These are phyloP conservation scores for Gavia stellata DNA, from an alignment of 2,113 vertebrate species.

Conservation along the genomic window DNA sequence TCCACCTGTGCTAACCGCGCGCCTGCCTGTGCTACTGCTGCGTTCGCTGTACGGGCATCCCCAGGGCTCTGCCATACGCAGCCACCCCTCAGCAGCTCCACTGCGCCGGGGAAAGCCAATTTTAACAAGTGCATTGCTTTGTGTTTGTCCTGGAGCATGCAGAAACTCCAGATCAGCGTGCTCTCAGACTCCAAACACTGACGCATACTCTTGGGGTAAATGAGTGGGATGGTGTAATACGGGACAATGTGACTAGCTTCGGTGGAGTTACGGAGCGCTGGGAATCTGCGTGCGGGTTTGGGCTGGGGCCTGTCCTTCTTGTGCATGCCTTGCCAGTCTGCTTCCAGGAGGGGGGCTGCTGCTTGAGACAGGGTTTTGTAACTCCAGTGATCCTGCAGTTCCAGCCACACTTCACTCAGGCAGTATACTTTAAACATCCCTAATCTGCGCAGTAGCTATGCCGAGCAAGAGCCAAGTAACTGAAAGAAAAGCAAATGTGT, in stretches of 20 bases:
- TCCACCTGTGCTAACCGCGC: too few relatives aligned
- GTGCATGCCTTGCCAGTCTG: not conserved
- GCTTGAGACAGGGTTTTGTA: not conserved
- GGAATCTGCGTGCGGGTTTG: fast-evolving
- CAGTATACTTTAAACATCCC: not conserved
- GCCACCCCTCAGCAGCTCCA: not conserved
- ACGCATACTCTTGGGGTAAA: fast-evolving
- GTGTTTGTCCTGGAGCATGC: not conserved
- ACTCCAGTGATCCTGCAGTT: not conserved
- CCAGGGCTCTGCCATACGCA: not conserved
- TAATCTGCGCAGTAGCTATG: not conserved
- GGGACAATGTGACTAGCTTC: fast-evolving
- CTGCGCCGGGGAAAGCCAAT: fast-evolving
- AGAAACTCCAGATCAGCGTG: not conserved
- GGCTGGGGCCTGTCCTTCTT: not conserved
- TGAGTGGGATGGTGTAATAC: not conserved
- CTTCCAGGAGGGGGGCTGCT: not conserved
- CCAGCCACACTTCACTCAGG: not conserved
- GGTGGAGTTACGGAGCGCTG: fast-evolving
- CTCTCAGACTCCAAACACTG: not conserved
- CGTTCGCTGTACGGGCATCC: fast-evolving
- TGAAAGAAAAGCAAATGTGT: not conserved
- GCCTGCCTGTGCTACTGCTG: not conserved
- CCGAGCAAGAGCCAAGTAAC: not conserved
- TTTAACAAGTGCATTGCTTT: not conserved